phyloP scores from a whole-genome alignment of 2,888 invertebrate genomes.

The Coenonympha glycerion region DNA sequence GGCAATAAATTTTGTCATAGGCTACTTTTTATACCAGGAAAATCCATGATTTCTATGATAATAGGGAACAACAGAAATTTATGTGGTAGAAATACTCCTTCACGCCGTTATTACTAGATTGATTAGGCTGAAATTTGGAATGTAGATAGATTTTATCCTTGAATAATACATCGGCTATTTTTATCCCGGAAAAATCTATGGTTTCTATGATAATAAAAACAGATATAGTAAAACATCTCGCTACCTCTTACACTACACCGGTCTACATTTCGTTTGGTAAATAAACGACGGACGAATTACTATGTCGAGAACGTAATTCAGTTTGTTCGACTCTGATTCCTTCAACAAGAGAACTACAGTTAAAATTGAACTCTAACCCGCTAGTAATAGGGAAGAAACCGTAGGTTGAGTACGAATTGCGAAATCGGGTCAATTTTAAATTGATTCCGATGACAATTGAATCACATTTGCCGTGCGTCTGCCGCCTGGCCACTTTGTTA shows the following conservation, averaged over 20 bases:
- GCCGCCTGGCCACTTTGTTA: slow-evolving; percentile 11
- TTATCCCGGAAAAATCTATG: no score
- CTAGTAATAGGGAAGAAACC: slow-evolving; percentile 13
- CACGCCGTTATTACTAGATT: no score
- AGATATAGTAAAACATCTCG: no score
- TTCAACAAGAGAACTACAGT: slow-evolving; percentile 2
- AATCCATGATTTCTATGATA: no score
- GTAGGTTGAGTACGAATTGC: not conserved
- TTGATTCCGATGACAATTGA: slow-evolving; percentile 36
- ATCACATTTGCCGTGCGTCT: slow-evolving; percentile 29
- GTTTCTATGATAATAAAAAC: no score
- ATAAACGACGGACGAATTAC: slow-evolving; percentile 26
- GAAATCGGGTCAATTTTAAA: slow-evolving; percentile 34
- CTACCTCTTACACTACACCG: slow-evolving; percentile 4
- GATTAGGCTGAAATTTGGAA: no score
- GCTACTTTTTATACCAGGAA: no score
- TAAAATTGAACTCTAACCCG: slow-evolving; percentile 27
- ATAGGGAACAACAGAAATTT: no score
- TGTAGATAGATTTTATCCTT: no score
- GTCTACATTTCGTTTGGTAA: slow-evolving; percentile 23
- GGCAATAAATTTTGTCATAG: no score
- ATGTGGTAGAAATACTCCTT: no score
- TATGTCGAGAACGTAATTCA: slow-evolving; percentile 20
- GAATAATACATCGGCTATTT: no score
- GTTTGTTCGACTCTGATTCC: slow-evolving; percentile 22